phyloP scores from a whole-genome alignment of 2,113 vertebrate species.

The Aplodontia rufa region DNA sequence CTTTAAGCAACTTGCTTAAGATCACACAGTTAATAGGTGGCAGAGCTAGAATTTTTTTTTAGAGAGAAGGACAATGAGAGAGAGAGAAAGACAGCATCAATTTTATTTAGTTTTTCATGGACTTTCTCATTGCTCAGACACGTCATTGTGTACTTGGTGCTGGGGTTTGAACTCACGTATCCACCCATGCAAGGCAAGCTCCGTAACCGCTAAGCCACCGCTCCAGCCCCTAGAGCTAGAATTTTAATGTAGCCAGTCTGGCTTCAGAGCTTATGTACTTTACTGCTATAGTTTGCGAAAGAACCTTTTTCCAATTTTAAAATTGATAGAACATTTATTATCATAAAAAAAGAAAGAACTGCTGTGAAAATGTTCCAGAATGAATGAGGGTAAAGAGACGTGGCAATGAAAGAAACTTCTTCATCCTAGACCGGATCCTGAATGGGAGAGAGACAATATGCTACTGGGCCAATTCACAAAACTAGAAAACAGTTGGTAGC shows the following conservation, averaged over 20 bases:
- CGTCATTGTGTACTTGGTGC: no score
- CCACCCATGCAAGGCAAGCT: no score
- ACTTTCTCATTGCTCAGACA: no score
- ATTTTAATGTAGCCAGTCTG: neutral
- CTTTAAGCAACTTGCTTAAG: neutral
- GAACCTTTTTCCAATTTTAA: neutral
- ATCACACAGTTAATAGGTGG: neutral
- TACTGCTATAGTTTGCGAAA: neutral
- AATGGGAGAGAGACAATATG: neutral
- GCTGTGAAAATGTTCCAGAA: conserved; percentile 2
- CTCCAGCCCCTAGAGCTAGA: no score
- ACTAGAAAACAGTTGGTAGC: neutral
- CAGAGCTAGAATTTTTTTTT: neutral
- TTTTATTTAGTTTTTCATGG: no score
- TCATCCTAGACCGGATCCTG: neutral
- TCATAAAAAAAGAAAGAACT: neutral
- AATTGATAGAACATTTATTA: neutral
- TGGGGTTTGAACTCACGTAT: no score
- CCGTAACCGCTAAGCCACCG: no score
- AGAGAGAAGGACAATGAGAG: no score
- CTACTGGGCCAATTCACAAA: neutral
- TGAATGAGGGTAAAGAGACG: neutral
- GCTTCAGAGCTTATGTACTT: neutral
- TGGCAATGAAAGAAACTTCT: neutral
- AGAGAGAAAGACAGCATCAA: no score